A percentile compares a stretch with the other conserved stretches of the same genome.
Evolutionary conservation across 2,888 invertebrate genomes (phyloP).

Genomic region (Limnephilus auricula): DNA sequence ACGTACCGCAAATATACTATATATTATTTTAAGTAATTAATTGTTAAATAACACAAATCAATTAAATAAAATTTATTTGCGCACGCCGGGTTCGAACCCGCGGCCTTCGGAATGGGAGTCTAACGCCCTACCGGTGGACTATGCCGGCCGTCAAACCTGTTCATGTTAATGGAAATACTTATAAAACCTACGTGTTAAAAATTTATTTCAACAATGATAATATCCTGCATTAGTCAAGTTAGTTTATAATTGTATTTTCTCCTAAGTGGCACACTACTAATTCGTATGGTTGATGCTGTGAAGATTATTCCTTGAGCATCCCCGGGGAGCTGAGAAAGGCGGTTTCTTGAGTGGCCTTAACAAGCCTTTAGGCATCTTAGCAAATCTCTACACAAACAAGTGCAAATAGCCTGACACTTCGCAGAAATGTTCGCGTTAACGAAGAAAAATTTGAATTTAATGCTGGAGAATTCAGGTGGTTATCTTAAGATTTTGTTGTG

Average conservation of each 20-base stretch:
- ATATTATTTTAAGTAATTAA: too few species aligned
- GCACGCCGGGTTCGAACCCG: too few species aligned
- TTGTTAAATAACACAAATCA: too few species aligned
- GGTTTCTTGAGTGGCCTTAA: slow-evolving; percentile 38
- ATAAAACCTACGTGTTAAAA: too few species aligned
- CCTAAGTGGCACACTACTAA: background rate
- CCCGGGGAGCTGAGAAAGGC: slow-evolving; percentile 25
- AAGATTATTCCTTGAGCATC: background rate
- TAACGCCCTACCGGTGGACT: too few species aligned
- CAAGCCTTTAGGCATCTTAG: slow-evolving; percentile 33
- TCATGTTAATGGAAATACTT: too few species aligned
- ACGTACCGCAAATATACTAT: too few species aligned
- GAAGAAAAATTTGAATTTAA: background rate
- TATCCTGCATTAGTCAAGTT: too few species aligned
- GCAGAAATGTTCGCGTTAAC: slow-evolving; percentile 13
- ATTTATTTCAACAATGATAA: too few species aligned
- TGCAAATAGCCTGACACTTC: slow-evolving; percentile 20
- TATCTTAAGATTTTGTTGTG: background rate
- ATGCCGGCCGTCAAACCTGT: too few species aligned
- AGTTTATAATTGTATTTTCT: background rate
- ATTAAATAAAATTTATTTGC: too few species aligned
- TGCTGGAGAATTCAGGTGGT: background rate
- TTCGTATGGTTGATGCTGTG: background rate
- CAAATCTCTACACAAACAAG: slow-evolving; percentile 35
- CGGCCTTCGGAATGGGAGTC: too few species aligned